phyloP scores from a whole-genome alignment of 2,113 vertebrate species.

The Plectropomus leopardus region DNA sequence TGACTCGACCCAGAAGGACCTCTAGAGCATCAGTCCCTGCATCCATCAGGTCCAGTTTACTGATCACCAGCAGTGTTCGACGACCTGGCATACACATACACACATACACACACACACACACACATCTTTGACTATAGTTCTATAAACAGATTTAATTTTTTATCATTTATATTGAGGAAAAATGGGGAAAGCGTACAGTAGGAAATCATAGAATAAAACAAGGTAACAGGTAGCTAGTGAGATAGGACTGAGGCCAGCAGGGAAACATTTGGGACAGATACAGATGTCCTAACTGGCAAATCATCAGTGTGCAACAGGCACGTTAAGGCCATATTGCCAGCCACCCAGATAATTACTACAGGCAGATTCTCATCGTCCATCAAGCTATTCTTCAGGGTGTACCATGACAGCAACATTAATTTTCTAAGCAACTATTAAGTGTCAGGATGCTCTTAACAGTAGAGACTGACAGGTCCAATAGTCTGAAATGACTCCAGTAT shows the following conservation, averaged over 20 bases:
- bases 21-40: constrained; percentile 88
- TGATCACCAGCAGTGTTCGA: constrained; percentile 87
- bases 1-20: constrained; percentile 87
- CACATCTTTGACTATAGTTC: not conserved
- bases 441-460: constrained; percentile 17
- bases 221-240: not conserved
- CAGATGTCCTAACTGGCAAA: constrained; percentile 7
- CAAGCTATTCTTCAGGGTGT: constrained; percentile 19
- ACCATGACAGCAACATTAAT: constrained; percentile 25
- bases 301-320: not conserved
- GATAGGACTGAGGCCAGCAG: not conserved
- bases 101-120: not conserved
- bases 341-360: constrained; percentile 4
- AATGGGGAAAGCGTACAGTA: not conserved
- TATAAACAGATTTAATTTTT: not conserved
- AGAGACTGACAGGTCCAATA: constrained; percentile 8
- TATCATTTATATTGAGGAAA: not conserved
- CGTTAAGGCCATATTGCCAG: not conserved
- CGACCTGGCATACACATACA: constrained; percentile 78
- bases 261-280: constrained; percentile 15
- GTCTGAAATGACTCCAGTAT: constrained; percentile 21
- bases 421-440: constrained; percentile 26
- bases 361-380: constrained; percentile 25
- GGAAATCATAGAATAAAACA: not conserved
- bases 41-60: constrained; percentile 89